Evolutionary conservation across 2,113 vertebrate species (phyloP).

Genomic region (Nansenia antarctica): DNA sequence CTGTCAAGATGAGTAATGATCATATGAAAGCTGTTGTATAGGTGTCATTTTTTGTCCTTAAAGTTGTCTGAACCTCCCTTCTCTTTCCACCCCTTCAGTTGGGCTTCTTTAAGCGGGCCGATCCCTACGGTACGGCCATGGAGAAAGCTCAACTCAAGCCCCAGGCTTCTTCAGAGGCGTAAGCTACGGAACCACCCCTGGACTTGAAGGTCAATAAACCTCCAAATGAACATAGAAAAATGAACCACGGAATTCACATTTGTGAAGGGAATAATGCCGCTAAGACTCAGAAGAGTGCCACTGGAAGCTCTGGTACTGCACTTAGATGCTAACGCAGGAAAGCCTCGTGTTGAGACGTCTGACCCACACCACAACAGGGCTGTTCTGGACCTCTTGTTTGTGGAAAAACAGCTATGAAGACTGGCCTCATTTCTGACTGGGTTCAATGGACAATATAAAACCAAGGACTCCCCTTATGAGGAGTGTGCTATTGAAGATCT

Average conservation of each 20-base stretch:
- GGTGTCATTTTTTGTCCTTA: background rate
- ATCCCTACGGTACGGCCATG: slow-evolving; percentile 88
- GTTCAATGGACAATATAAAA: background rate
- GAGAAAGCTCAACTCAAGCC: slow-evolving; percentile 94
- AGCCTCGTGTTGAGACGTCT: background rate
- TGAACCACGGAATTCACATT: slow-evolving; percentile 24
- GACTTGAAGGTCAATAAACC: slow-evolving; percentile 44
- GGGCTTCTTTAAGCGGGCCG: slow-evolving; percentile 91
- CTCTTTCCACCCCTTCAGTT: slow-evolving; percentile 68
- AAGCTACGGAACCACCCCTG: slow-evolving; percentile 40
- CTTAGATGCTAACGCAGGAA: slow-evolving; percentile 48
- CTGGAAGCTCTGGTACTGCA: slow-evolving; percentile 64
- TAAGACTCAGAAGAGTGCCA: slow-evolving; percentile 35
- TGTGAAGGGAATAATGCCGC: slow-evolving; percentile 19
- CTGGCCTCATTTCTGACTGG: background rate
- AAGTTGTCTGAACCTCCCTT: background rate
- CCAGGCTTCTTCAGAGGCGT: slow-evolving; percentile 92
- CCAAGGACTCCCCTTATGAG: background rate
- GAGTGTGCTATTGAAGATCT: slow-evolving; percentile 1
- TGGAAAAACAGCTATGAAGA: no score
- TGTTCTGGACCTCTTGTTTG: slow-evolving; percentile 9
- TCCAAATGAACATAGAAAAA: background rate
- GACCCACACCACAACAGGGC: background rate
- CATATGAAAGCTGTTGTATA: background rate
- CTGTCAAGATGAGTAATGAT: background rate